phyloP scores from a whole-genome alignment of 2,888 invertebrate species.

The Himalopsyche japonica region DNA sequence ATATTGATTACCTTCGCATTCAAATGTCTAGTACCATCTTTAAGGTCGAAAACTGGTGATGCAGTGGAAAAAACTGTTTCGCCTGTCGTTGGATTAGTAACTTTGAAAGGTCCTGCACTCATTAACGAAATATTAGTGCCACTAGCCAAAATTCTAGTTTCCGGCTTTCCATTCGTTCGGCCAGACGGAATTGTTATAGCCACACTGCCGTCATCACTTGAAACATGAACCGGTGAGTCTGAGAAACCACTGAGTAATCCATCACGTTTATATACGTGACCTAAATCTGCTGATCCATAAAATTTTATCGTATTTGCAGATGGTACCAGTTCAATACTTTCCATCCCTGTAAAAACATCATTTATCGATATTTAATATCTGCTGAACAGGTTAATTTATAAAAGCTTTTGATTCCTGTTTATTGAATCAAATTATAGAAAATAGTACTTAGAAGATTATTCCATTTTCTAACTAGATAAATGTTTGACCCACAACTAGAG shows the following conservation, averaged over 20 bases:
- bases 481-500: background rate
- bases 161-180: background rate
- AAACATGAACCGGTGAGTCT: constrained; percentile 50
- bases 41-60: constrained; percentile 71
- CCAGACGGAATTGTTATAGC: constrained; percentile 35
- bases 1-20: constrained; percentile 57
- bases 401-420: background rate
- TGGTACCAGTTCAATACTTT: constrained; percentile 78
- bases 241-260: constrained; percentile 62
- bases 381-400: background rate
- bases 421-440: background rate
- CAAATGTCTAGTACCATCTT: constrained; percentile 67
- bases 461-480: background rate
- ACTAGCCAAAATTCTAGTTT: constrained; percentile 2
- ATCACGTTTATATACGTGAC: constrained; percentile 74
- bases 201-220: constrained; percentile 54
- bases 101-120: constrained; percentile 54
- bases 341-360: constrained; percentile 64
- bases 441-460: no score
- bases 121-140: background rate
- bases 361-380: no score
- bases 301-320: constrained; percentile 77
- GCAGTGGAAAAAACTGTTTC: constrained; percentile 75
- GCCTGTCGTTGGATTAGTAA: constrained; percentile 68
- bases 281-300: constrained; percentile 75